phyloP scores from a whole-genome alignment of 2,113 vertebrate genomes.

The Pleuronectes platessa region DNA sequence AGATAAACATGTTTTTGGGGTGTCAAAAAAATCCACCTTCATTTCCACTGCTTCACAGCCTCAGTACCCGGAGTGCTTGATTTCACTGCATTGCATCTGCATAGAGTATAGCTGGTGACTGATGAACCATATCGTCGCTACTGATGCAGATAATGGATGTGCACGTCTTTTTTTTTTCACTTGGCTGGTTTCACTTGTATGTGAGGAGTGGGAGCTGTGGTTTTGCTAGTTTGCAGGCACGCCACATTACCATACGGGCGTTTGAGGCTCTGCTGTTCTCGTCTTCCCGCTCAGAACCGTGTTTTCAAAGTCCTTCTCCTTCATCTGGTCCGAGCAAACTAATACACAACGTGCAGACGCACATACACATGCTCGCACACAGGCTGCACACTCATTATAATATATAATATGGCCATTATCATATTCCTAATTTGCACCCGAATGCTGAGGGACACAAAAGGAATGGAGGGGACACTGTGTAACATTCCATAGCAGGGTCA shows the following conservation, averaged over 20 bases:
- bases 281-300: not conserved
- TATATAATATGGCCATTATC: conserved; percentile 65
- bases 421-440: conserved; percentile 65
- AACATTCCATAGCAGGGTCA: conserved; percentile 62
- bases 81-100: not conserved
- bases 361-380: conserved; percentile 23
- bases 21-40: not conserved
- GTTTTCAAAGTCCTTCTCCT: conserved; percentile 18
- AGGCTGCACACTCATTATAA: conserved; percentile 49
- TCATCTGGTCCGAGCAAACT: conserved; percentile 9
- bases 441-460: conserved; percentile 62
- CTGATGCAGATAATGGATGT: conserved; percentile 1
- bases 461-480: conserved; percentile 32
- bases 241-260: conserved; percentile 10
- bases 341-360: not conserved
- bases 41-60: not conserved
- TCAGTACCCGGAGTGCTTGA: not conserved
- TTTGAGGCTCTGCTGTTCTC: not conserved
- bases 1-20: not conserved
- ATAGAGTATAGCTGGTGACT: not conserved
- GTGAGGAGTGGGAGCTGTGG: not conserved
- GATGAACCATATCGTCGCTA: not conserved
- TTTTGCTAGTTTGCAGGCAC: not conserved
- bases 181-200: not conserved
- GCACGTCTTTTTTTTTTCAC: not conserved